Evolutionary conservation across 1,140 invertebrate genomes (phyloP).

Genomic region (Panonychus citri): DNA sequence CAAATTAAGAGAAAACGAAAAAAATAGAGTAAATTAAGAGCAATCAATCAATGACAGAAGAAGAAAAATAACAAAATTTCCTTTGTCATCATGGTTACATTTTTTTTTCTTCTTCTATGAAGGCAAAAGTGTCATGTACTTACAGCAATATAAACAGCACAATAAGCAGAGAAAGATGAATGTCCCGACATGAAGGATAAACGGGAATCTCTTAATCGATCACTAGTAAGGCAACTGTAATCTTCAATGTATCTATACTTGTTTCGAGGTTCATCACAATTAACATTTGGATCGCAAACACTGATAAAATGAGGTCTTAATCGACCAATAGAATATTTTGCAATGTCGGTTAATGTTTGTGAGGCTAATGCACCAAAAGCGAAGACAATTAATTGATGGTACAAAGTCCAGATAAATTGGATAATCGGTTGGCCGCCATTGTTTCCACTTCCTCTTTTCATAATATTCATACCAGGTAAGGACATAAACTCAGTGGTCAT

Average conservation of each 20-base stretch:
- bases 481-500: background rate
- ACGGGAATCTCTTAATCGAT: slow-evolving; percentile 17
- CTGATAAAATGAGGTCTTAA: slow-evolving; percentile 72
- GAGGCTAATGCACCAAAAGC: slow-evolving; percentile 58
- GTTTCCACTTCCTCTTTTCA: background rate
- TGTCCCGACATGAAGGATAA: slow-evolving; percentile 32
- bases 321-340: slow-evolving; percentile 72
- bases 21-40: background rate
- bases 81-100: too few relatives aligned
- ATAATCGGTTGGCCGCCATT: too few relatives aligned
- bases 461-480: background rate
- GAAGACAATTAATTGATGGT: slow-evolving; percentile 38
- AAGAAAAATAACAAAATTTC: too few relatives aligned
- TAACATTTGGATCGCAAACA: slow-evolving; percentile 26
- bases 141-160: slow-evolving; percentile 27
- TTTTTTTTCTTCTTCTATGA: too few relatives aligned
- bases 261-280: background rate
- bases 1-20: background rate
- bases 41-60: too few relatives aligned
- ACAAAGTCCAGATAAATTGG: slow-evolving; percentile 5
- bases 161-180: slow-evolving; percentile 29
- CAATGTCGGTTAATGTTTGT: slow-evolving; percentile 61
- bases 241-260: slow-evolving; percentile 22
- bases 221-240: slow-evolving; percentile 21
- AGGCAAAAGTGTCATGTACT: slow-evolving; percentile 14